Evolutionary conservation across 2,888 invertebrate genomes (phyloP), one percentile per base, ranked within the genome.

Genomic region (Andrena camellia): DNA sequence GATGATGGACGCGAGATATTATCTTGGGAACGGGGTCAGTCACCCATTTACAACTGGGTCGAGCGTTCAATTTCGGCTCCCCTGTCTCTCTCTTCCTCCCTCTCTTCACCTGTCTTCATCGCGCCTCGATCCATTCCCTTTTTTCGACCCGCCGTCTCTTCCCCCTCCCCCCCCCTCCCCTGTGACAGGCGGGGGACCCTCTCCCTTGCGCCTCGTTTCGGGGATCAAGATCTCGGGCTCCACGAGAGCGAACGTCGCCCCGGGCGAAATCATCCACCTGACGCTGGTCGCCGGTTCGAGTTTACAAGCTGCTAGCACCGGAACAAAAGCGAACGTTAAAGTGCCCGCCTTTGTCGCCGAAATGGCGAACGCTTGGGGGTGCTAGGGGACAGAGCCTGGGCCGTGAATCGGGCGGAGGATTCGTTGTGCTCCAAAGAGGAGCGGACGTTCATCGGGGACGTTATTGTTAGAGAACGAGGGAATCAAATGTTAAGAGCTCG

Each of bases 21-120:
- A 89, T 85, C 81, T 84, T 85, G 86, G 79, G 88, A 93, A 92
- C 91, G 91, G 90, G 93, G 92, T 90, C 92, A 90, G 86, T 93
- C 91, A 92, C 92, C 93, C 91, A 93, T 93, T 93, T 93, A 90
- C 89, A 93, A 93, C 92, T 93, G 91, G 93, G 93, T 93, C 93
- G 88, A 89, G 73, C 62, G 85, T 81, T 80, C 86, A 60, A 70
- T 88, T 86, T 88, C 80, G 86, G 79, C 77, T 73, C 78, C 81
- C 66, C 76, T 73, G 71, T 72, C 74, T 83, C 72, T 60, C 48
- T 69, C 59, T n/a, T n/a, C 62, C 29, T 74, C 54, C 64, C 50
- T 66, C 48, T 42, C 42, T 17, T 42, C 81, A 78, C 69, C 69
- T 80, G 69, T 71, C 74, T 73, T 52, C 75, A 78, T 77, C 79